These are phyloP conservation scores for Scaptomyza pallida DNA, from an alignment of 1,140 invertebrate genomes.

Conservation along the genomic window DNA sequence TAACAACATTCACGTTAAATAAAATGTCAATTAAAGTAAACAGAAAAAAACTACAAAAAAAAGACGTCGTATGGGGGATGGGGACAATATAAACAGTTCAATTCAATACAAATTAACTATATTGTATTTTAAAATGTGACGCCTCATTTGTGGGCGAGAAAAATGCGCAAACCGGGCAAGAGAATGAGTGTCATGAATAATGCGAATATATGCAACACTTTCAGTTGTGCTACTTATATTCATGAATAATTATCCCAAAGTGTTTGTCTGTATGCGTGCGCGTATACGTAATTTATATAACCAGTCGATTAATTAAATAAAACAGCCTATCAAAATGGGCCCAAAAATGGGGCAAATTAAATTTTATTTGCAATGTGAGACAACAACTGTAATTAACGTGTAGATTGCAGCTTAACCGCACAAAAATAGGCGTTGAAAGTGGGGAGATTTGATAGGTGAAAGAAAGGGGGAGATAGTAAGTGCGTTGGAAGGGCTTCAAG, in stretches of 20 bases:
- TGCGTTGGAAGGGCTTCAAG: too few relatives aligned
- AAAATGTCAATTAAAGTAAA: slow-evolving; percentile 30
- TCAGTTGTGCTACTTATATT: slow-evolving; percentile 1
- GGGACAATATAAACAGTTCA: slow-evolving; percentile 42
- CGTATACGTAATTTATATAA: slow-evolving; percentile 15
- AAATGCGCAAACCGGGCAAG: too few relatives aligned
- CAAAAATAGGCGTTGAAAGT: too few relatives aligned
- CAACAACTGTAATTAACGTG: slow-evolving; percentile 7
- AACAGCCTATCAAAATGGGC: slow-evolving; percentile 4
- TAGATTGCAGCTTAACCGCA: background rate
- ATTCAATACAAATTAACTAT: slow-evolving; percentile 62
- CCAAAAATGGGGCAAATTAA: background rate
- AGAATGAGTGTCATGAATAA: slow-evolving; percentile 30
- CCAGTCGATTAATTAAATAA: slow-evolving; percentile 38
- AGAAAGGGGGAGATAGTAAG: background rate
- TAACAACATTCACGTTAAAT: slow-evolving; percentile 12
- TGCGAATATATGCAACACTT: slow-evolving; percentile 22
- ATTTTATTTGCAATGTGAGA: slow-evolving; percentile 12
- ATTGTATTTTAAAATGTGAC: slow-evolving; percentile 36
- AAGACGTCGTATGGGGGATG: too few relatives aligned
- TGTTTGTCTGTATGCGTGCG: background rate
- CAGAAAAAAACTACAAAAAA: slow-evolving; percentile 12
- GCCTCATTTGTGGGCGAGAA: slow-evolving; percentile 24
- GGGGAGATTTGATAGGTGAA: background rate
- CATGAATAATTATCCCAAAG: slow-evolving; percentile 31